Base-by-base conservation (phyloP, 2,113 vertebrate species). In the Prochilodus magdalenae region DNA sequence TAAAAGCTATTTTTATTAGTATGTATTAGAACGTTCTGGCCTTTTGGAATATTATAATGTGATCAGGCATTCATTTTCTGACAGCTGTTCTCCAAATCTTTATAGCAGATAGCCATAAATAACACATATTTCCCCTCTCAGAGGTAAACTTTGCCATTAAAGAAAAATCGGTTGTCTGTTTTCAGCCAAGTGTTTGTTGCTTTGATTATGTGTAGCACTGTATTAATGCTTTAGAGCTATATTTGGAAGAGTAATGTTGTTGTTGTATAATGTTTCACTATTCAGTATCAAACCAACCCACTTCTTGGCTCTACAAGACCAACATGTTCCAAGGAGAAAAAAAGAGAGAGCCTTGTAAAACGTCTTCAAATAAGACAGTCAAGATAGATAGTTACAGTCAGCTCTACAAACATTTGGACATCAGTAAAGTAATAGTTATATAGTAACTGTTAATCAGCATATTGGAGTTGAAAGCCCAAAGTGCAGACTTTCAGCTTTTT, bases 141-240 rank as follows among this genome's bases (percentile, higher is more conserved):
- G 5, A 73, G 27, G 27, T 18, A 74, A 18, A 75, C 51, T 75
- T 15, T 27, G 53, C 20, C 30, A 75, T 75, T 36, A 75, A 47
- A 44, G 40, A 71, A 15, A 44, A 75, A 55, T 20, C 36, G 49
- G 26, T 18, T 16, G 24, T 70, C 67, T 71, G 69, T 26, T 40
- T 71, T 6, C 36, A 71, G 57, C 12, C 57, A 60, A 12, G 57
- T 60, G 24, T 60, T 60, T 63, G 36, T 44, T 70, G 27, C 51
- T 51, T 70, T 70, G 30, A 14, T 15, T 51, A 57, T 60, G 47
- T 71, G 33, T 36, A 57, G n/a, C 10, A 60, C 13, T 29, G 30
- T 57, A 47, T 47, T 59, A 24, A 36, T 16, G 24, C 33, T 57
- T 40, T 70, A 60, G 36, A 60, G 40, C 33, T 71, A 67, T 47